These are phyloP conservation scores for Sabatieria punctata DNA, from an alignment of 2,888 invertebrate genomes.

Conservation along the genomic window DNA sequence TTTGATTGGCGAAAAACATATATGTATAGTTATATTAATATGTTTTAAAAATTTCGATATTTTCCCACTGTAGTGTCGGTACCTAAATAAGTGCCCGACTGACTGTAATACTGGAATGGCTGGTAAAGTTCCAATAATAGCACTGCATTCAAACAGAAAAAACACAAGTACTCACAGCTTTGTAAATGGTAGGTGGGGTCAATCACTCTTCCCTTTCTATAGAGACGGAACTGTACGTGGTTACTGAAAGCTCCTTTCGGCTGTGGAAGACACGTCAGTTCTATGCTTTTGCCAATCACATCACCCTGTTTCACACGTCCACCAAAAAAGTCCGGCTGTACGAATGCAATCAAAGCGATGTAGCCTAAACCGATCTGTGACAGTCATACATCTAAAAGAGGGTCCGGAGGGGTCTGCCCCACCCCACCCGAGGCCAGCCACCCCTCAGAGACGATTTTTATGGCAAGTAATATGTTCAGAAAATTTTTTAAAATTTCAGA, in stretches of 20 bases:
- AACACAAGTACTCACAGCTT: slow-evolving; percentile 16
- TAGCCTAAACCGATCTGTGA: slow-evolving; percentile 21
- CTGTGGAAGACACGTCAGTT: neutral
- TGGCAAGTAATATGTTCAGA: too few relatives aligned
- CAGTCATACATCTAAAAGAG: too few relatives aligned
- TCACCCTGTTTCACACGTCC: slow-evolving; percentile 21
- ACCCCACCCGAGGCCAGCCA: too few relatives aligned
- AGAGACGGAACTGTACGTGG: slow-evolving; percentile 12
- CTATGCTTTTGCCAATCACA: slow-evolving; percentile 17
- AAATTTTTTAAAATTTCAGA: too few relatives aligned
- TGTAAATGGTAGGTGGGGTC: slow-evolving; percentile 27
- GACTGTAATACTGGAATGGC: neutral
- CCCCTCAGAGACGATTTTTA: too few relatives aligned
- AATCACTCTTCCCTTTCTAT: slow-evolving; percentile 19
- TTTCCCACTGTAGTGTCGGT: too few relatives aligned
- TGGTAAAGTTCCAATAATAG: neutral
- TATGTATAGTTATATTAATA: too few relatives aligned
- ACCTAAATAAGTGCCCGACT: too few relatives aligned
- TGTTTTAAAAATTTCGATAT: too few relatives aligned
- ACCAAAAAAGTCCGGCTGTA: slow-evolving; percentile 21
- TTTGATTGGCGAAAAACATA: too few relatives aligned
- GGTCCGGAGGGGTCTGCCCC: too few relatives aligned
- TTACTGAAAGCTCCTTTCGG: neutral
- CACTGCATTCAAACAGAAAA: neutral
- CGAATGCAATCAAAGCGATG: slow-evolving; percentile 22